Base-by-base conservation (phyloP, 2,888 invertebrate species). In the Aplocera efformata region DNA sequence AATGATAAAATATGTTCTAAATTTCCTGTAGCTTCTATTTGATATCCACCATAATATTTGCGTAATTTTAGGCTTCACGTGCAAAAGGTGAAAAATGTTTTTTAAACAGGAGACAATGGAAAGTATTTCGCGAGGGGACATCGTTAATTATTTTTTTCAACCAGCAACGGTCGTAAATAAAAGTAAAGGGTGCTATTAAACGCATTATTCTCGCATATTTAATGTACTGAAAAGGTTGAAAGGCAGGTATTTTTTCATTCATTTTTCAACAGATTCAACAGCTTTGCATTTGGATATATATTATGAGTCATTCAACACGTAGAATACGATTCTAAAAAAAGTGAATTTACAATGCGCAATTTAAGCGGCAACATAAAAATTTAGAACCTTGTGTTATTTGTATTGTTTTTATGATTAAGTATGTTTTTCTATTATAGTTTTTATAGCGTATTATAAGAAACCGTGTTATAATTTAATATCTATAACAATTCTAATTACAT, bases 181-280 rank as follows among this genome's bases (percentile, higher is more conserved):
- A 75, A 68, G 78, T 83, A 79, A 85, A 83, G 80, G 85, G 84
- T 80, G 82, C 83, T 80, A 84, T 86, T 85, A 86, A 85, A 82
- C 80, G 82, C 80, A 84, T 84, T 84, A 84, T 81, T 82, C 78
- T 71, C 80, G 79, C 76, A 84, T 83, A 78, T 84, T 86, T 84
- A 84, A 85, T 86, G 79, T 83, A 82, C 83, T 80, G 79, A 78
- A 82, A 84, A 79, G 72, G 76, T 69, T 79, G 77, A 82, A 83
- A 73, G 79, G 74, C 72, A 79, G 40, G 50, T 40, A 38, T 37
- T 47, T 52, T 80, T 69, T 35, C 55, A 67, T 69, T 76, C 13
- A 17, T 17, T 77, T 79, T 77, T 76, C 62, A 66, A 50, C 71
- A 75, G 67, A 71, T 78, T 76, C 74, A 77, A 79, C 77, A 79